Base-by-base conservation (phyloP, 2,797 vertebrate species). In the Xiphophorus birchmanni region DNA sequence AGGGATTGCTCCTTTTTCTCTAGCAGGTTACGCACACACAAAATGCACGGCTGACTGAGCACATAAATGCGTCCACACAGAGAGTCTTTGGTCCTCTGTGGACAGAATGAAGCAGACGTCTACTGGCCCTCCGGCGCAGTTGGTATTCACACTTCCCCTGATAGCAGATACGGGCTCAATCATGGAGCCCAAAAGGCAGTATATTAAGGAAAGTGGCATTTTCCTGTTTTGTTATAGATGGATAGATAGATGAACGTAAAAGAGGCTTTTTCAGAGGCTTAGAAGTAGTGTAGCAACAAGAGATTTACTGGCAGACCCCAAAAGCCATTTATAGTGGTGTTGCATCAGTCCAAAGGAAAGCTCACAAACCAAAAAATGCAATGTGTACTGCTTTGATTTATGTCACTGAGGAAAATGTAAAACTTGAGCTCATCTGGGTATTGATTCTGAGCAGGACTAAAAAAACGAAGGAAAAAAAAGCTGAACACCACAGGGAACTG, bases 1-100 rank as follows among this genome's bases (percentile, higher is more conserved):
- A 67, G 60, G 32, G 72, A 87, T 80, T 90, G 90, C 88, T 89
- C 82, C 73, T 83, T 88, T 72, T 67, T 87, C 69, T 78, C 50
- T 77, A 72, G 69, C 86, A 81, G 80, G 85, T 84, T 74, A 83
- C 45, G 77, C 81, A 74, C 73, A 82, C 71, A 76, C 73, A 76
- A 52, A 37, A 58, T 48, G 40, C 40, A 60, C 74, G 50, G 48
- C 32, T 74, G 47, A 52, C 73, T 74, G 73, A 50, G 72, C 37
- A 45, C 77, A 74, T 50, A 74, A 74, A 74, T 52, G 48, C 73
- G 23, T 54, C 50, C 50, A 75, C 73, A 54, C 50, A 75, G 50
- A 54, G 48, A 54, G 44, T 26, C 56, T 75, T 72, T 45, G 42
- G 74, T 74, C 44, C 75, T 67, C 47, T 81, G 17, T 74, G 74